Conservation (phyloP, 2,888 invertebrate species). For the Cryptus viduatorius region DNA sequence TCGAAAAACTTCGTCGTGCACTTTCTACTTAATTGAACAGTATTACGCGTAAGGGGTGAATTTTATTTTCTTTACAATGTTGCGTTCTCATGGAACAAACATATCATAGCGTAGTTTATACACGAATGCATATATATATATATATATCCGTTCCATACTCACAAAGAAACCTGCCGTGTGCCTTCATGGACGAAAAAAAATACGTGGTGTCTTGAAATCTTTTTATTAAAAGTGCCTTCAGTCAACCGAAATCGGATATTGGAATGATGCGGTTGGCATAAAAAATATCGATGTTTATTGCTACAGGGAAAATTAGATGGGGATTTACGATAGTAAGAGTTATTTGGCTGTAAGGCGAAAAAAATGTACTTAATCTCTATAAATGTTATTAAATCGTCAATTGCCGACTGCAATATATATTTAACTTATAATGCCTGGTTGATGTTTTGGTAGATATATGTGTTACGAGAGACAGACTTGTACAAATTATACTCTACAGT, state of each 20-base stretch:
- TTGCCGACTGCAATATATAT: conserved; percentile 31
- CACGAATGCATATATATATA: background rate
- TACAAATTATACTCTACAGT: conserved; percentile 55
- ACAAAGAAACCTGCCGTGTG: background rate
- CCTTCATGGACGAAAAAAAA: conserved; percentile 18
- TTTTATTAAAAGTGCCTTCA: conserved; percentile 30
- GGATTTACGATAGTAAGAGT: conserved; percentile 6
- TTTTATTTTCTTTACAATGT: conserved; percentile 29
- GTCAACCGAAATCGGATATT: conserved; percentile 17
- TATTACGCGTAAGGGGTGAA: conserved; percentile 43
- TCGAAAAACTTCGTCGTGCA: conserved; percentile 9
- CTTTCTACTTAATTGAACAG: conserved; percentile 48
- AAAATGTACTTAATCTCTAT: conserved; percentile 15
- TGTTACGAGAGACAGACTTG: conserved; percentile 32
- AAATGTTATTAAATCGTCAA: background rate
- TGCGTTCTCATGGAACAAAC: background rate
- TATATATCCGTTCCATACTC: background rate
- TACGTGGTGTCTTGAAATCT: conserved; percentile 18
- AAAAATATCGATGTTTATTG: background rate
- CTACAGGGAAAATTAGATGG: background rate
- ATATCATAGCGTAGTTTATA: conserved; percentile 28
- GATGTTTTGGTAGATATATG: conserved; percentile 38
- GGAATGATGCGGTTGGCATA: background rate
- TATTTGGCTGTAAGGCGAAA: conserved; percentile 6
- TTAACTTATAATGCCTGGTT: conserved; percentile 15